Conservation (phyloP, 1,140 invertebrate species). For the Drosophila arizonae region DNA sequence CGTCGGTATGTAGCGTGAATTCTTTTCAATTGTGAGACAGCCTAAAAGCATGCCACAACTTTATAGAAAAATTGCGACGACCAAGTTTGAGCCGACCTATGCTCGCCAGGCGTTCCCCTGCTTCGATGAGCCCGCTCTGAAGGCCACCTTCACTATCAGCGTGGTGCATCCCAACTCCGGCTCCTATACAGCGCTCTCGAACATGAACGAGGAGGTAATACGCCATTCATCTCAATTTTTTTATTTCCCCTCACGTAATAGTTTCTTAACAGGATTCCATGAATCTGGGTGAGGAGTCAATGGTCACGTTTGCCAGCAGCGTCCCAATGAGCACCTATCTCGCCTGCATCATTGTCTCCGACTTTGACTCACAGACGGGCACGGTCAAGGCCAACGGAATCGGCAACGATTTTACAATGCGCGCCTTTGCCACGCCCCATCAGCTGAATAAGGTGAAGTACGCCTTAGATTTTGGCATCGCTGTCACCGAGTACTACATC, state of each 20-base stretch:
- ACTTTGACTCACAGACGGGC: slow-evolving; percentile 88
- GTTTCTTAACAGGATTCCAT: slow-evolving; percentile 37
- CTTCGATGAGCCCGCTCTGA: slow-evolving; percentile 97
- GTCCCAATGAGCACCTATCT: slow-evolving; percentile 97
- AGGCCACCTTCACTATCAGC: slow-evolving; percentile 92
- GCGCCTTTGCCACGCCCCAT: slow-evolving; percentile 89
- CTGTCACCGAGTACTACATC: slow-evolving; percentile 93
- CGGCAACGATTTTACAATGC: slow-evolving; percentile 85
- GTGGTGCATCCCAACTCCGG: slow-evolving; percentile 86
- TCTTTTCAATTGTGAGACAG: not conserved
- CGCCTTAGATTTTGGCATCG: slow-evolving; percentile 90
- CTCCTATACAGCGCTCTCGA: slow-evolving; percentile 66
- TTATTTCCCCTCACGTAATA: too few species aligned
- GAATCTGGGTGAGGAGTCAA: slow-evolving; percentile 58
- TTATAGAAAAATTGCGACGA: slow-evolving; percentile 90
- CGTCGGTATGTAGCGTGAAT: slow-evolving; percentile 67
- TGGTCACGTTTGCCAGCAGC: slow-evolving; percentile 88
- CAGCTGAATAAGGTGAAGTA: slow-evolving; percentile 91
- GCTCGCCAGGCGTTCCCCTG: slow-evolving; percentile 96
- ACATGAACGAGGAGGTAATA: slow-evolving; percentile 85
- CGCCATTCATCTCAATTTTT: too few species aligned
- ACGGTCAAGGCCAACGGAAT: slow-evolving; percentile 84
- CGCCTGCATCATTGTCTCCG: slow-evolving; percentile 94
- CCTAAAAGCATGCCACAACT: slow-evolving; percentile 47
- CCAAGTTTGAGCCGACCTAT: slow-evolving; percentile 97